Conservation (phyloP, 2,888 invertebrate species). For the Tachina lurida region DNA sequence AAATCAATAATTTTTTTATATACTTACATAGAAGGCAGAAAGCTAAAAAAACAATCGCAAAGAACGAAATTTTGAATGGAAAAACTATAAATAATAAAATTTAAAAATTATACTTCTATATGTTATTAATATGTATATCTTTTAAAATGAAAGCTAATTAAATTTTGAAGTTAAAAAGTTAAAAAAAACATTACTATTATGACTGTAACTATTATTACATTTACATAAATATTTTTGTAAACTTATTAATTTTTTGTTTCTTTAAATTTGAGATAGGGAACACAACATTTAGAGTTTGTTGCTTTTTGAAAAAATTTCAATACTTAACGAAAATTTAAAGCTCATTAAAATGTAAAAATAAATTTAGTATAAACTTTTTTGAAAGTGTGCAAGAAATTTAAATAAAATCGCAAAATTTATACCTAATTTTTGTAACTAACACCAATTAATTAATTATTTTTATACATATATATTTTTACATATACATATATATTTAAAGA, state of each 20-base stretch:
- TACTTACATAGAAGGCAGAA: slow-evolving; percentile 45
- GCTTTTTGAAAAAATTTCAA: slow-evolving; percentile 29
- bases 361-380: slow-evolving; percentile 43
- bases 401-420: slow-evolving; percentile 70
- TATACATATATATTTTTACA: slow-evolving; percentile 43
- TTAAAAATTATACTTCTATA: slow-evolving; percentile 36
- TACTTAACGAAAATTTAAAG: slow-evolving; percentile 3
- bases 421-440: slow-evolving; percentile 78
- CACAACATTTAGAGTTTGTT: slow-evolving; percentile 35
- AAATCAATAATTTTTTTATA: slow-evolving; percentile 60
- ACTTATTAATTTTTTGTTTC: slow-evolving; percentile 12
- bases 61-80: slow-evolving; percentile 34
- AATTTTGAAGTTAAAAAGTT: slow-evolving; percentile 31
- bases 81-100: slow-evolving; percentile 6
- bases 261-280: background rate
- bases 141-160: slow-evolving; percentile 14
- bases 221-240: slow-evolving; percentile 66
- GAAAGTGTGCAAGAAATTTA: slow-evolving; percentile 66
- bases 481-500: slow-evolving; percentile 37
- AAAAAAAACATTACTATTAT: slow-evolving; percentile 8
- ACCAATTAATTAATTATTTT: slow-evolving; percentile 74
- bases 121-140: slow-evolving; percentile 20
- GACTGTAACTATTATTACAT: slow-evolving; percentile 7
- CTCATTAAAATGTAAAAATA: slow-evolving; percentile 41
- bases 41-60: slow-evolving; percentile 70